Evolutionary conservation across 2,797 vertebrate genomes (phyloP).

Genomic region (Tenualosa ilisha): DNA sequence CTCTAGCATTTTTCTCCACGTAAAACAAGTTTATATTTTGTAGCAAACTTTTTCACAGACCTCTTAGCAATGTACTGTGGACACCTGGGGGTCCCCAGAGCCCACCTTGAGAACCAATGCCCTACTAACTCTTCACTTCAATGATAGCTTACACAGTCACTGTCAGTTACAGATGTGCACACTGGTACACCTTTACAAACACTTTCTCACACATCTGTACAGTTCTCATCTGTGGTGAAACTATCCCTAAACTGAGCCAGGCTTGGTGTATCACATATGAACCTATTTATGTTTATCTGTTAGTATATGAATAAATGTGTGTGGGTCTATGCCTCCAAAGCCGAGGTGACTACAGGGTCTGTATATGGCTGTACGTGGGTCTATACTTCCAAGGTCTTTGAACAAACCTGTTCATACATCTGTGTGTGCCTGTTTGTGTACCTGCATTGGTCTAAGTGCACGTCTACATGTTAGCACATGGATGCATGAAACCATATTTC

Average conservation of each 20-base stretch:
- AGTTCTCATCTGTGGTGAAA: neutral
- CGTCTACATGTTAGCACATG: neutral
- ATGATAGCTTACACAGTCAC: neutral
- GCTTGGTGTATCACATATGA: neutral
- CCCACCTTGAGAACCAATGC: no score
- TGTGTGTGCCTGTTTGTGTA: neutral
- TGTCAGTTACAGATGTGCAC: no score
- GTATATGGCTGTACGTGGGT: neutral
- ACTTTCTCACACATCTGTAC: neutral
- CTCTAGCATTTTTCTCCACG: no score
- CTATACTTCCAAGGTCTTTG: neutral
- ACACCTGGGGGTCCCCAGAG: no score
- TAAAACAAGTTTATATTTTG: no score
- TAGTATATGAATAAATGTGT: neutral
- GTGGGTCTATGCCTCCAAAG: neutral
- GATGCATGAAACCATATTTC: neutral
- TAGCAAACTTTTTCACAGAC: no score
- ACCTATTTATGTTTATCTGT: neutral
- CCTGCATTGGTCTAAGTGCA: neutral
- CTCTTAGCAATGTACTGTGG: no score
- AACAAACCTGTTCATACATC: no score
- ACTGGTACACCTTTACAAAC: neutral
- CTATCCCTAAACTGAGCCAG: neutral
- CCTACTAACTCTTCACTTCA: no score
- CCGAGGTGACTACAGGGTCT: neutral